These are phyloP conservation scores for Trachelus stipa DNA, from an alignment of 2,888 invertebrate species.

Conservation along the genomic window DNA sequence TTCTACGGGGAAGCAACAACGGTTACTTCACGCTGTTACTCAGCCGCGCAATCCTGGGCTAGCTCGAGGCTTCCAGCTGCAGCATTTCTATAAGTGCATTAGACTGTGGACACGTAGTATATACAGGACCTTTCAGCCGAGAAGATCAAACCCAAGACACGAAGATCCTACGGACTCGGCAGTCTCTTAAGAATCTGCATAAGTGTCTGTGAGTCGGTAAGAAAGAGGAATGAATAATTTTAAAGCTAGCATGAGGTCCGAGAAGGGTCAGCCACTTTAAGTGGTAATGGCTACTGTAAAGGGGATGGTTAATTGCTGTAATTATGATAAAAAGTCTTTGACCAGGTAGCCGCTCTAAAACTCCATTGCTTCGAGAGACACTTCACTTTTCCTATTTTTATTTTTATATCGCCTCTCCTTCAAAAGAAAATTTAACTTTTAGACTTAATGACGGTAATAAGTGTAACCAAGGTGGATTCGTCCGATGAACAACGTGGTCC, in stretches of 20 bases:
- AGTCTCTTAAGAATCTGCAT: background rate
- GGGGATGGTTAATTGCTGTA: background rate
- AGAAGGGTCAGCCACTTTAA: background rate
- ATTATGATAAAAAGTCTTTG: background rate
- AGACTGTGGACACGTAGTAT: background rate
- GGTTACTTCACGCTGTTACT: constrained; percentile 8
- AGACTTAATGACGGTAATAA: background rate
- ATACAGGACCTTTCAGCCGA: background rate
- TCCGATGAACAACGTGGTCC: background rate
- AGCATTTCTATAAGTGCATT: background rate
- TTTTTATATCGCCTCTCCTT: background rate
- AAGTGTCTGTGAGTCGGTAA: background rate
- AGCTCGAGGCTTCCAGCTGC: background rate
- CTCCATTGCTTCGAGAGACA: background rate
- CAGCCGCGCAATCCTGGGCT: background rate
- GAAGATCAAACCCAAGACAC: background rate
- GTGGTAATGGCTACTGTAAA: background rate
- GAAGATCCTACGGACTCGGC: background rate
- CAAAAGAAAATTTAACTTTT: background rate
- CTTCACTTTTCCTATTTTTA: background rate
- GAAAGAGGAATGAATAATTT: background rate
- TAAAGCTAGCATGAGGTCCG: background rate
- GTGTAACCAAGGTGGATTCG: background rate
- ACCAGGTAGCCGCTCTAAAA: background rate
- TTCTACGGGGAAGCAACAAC: constrained; percentile 19